Percentiles rank a stretch among this genome's conserved stretches.
Conservation (phyloP, 1,140 invertebrate species). For the Drosophila nasuta region DNA sequence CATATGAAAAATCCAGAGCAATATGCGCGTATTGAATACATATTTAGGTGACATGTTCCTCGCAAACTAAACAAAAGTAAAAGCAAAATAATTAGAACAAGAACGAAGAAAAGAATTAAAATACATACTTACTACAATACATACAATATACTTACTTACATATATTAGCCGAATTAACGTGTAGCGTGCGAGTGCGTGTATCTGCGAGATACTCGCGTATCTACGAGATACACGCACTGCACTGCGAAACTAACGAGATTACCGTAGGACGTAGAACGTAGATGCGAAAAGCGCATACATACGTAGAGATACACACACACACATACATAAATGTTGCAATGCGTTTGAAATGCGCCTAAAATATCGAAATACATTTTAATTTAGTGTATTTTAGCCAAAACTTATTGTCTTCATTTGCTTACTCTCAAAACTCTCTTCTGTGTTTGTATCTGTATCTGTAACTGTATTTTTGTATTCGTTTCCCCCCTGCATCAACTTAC, state of each 20-base stretch:
- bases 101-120: conserved; percentile 16
- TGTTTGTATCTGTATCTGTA: conserved; percentile 4
- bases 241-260: neutral
- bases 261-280: conserved; percentile 29
- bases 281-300: conserved; percentile 12
- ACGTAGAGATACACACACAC: neutral
- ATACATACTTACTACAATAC: conserved; percentile 35
- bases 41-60: conserved; percentile 84
- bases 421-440: neutral
- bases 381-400: conserved; percentile 52
- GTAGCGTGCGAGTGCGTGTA: conserved; percentile 22
- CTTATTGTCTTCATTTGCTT: conserved; percentile 45
- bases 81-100: conserved; percentile 15
- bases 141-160: conserved; percentile 22
- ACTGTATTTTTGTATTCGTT: neutral
- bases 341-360: conserved; percentile 42
- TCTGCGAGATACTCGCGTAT: conserved; percentile 34
- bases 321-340: conserved; percentile 12
- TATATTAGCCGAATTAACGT: conserved; percentile 71
- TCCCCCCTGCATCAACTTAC: conserved; percentile 8
- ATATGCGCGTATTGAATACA: conserved; percentile 81
- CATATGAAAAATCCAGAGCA: conserved; percentile 66
- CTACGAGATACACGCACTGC: conserved; percentile 26
- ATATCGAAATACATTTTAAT: conserved; percentile 12
- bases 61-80: conserved; percentile 47